phyloP scores from a whole-genome alignment of 2,888 invertebrate species.

The Drosophila silvestris region DNA sequence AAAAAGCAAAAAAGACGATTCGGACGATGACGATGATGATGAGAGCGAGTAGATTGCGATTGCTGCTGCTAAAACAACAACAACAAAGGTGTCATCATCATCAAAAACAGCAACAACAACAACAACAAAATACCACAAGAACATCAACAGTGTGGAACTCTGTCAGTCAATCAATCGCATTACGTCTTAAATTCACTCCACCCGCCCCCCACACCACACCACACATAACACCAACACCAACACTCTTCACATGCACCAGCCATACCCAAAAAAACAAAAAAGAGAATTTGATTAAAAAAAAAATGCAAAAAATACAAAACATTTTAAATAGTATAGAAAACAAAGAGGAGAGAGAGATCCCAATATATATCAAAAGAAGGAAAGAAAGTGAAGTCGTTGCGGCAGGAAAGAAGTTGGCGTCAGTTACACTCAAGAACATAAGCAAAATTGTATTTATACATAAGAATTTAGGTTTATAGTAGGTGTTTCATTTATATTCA shows the following conservation, averaged over 20 bases:
- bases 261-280: slow-evolving; percentile 22
- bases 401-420: slow-evolving; percentile 27
- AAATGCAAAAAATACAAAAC: slow-evolving; percentile 17
- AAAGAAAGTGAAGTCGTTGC: slow-evolving; percentile 5
- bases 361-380: slow-evolving; percentile 21
- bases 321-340: slow-evolving; percentile 31
- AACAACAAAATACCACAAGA: slow-evolving; percentile 11
- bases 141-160: slow-evolving; percentile 37
- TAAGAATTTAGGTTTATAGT: slow-evolving; percentile 78
- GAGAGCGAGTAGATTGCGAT: slow-evolving; percentile 87
- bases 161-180: slow-evolving; percentile 54
- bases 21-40: slow-evolving; percentile 88
- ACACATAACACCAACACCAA: slow-evolving; percentile 3
- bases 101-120: slow-evolving; percentile 1
- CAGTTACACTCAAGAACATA: slow-evolving; percentile 31
- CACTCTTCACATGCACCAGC: slow-evolving; percentile 18
- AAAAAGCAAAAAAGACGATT: slow-evolving; percentile 88
- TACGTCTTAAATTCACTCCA: slow-evolving; percentile 33
- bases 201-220: slow-evolving; percentile 1
- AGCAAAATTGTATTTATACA: slow-evolving; percentile 69
- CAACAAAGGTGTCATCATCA: slow-evolving; percentile 5
- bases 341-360: slow-evolving; percentile 8
- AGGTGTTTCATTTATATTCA: slow-evolving; percentile 68
- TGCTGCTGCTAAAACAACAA: slow-evolving; percentile 33
- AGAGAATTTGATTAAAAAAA: neutral